phyloP scores from a whole-genome alignment of 2,113 vertebrate genomes.

The Ornithorhynchus anatinus region DNA sequence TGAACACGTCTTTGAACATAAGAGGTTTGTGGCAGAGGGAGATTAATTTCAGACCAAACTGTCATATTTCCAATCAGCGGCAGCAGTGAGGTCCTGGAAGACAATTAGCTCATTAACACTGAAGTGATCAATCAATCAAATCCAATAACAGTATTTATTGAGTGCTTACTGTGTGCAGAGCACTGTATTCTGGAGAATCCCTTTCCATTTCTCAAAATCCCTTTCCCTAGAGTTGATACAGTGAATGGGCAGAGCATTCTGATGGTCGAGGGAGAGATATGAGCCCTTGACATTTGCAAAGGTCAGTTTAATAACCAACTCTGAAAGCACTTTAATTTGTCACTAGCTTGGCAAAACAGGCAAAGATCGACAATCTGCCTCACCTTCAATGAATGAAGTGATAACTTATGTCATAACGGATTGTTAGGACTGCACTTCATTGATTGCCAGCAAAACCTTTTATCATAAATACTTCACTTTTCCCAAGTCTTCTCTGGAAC shows the following conservation, averaged over 20 bases:
- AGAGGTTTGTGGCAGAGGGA: too few relatives aligned
- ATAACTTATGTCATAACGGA: conserved; percentile 9
- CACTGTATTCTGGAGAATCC: too few relatives aligned
- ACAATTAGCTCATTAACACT: too few relatives aligned
- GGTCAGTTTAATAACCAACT: conserved; percentile 42
- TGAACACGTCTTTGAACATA: too few relatives aligned
- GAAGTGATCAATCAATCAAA: too few relatives aligned
- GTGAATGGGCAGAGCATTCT: conserved; percentile 9
- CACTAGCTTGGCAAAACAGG: conserved; percentile 6
- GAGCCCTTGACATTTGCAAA: conserved; percentile 54
- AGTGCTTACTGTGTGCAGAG: too few relatives aligned
- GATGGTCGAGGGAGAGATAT: conserved; percentile 8
- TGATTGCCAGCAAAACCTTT: conserved; percentile 4
- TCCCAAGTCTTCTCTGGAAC: conserved; percentile 1
- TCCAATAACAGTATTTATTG: too few relatives aligned
- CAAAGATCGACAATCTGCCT: conserved; percentile 28
- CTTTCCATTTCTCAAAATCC: too few relatives aligned
- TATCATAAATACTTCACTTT: neutral
- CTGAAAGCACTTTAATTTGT: neutral
- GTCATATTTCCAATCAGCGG: too few relatives aligned
- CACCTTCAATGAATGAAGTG: conserved; percentile 2
- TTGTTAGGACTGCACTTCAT: neutral
- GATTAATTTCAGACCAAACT: too few relatives aligned
- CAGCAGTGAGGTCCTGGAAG: too few relatives aligned
- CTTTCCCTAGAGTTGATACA: conserved; percentile 5